Base-by-base conservation (phyloP, 2,797 vertebrate species). In the Agapornis canus region DNA sequence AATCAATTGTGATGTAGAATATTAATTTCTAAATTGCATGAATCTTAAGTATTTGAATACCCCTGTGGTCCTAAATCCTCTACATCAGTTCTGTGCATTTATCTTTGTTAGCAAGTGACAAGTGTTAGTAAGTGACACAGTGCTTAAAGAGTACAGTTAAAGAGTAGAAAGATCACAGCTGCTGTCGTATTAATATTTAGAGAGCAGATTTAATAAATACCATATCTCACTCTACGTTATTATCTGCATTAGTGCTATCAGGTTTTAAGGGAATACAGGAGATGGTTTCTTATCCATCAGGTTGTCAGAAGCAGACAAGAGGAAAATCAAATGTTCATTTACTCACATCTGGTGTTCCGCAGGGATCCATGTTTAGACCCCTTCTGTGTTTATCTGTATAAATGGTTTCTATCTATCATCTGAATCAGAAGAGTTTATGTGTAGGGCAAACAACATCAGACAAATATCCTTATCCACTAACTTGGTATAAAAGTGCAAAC, bases 381-480 rank as follows among this genome's bases (percentile, higher is more conserved):
- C 97, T 95, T 71, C 97, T 48, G 89, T 96, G 97, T 97, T 98
- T 98, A 98, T 98, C 97, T 97, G 96, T 98, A 97, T 97, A 98
- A 98, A 97, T 97, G 96, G 96, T 97, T 97, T 97, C 97, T 97
- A 98, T 98, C 97, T 98, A 97, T 98, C 97, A 97, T 97, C 97
- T 97, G 97, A 98, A 98, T 98, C 97, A 97, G 97, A 97, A 95
- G 92, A 94, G 90, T 93, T 96, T 96, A 95, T 65, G 75, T 96
- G 96, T 66, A 87, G 92, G 96, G 96, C 85, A 96, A 95, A 95
- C 93, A 77, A 49, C 64, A 87, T 78, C 92, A 72, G 95, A 95
- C 78, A 95, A 95, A 95, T 93, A 95, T 59, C 82, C 87, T 85
- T 90, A 83, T 77, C 83, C 69, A 70, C 51, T 39, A 79, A 90